Percentiles rank a stretch among this genome's conserved stretches.
Conservation (phyloP, 2,888 invertebrate species). For the Leucoma salicis region DNA sequence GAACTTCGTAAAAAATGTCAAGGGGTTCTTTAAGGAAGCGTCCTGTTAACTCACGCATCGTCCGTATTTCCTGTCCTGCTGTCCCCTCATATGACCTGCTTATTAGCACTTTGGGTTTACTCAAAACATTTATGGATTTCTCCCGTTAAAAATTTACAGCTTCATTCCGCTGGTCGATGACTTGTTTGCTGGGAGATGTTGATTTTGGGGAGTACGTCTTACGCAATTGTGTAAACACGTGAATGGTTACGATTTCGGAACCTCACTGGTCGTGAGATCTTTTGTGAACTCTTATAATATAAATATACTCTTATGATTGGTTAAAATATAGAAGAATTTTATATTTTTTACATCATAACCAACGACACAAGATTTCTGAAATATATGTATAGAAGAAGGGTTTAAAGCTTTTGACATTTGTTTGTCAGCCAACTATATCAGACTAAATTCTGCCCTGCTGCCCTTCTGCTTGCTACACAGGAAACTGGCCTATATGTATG, state of each 20-base stretch:
- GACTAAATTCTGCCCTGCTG: too few species aligned
- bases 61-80: constrained; percentile 68
- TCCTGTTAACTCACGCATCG: constrained; percentile 72
- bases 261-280: too few species aligned
- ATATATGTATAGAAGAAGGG: too few species aligned
- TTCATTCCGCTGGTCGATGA: constrained; percentile 24
- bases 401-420: too few species aligned
- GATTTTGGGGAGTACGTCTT: neutral
- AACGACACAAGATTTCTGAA: too few species aligned
- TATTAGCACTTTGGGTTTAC: constrained; percentile 54
- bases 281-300: too few species aligned
- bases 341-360: too few species aligned
- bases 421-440: too few species aligned
- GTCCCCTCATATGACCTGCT: constrained; percentile 54
- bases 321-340: too few species aligned
- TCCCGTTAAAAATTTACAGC: constrained; percentile 38
- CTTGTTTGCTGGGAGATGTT: constrained; percentile 9
- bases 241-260: neutral
- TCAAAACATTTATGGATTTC: constrained; percentile 37
- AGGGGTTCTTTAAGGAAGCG: constrained; percentile 65
- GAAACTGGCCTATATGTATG: too few species aligned
- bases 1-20: constrained; percentile 44
- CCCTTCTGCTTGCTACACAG: too few species aligned
- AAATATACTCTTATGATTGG: too few species aligned
- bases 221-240: constrained; percentile 1